Percentiles rank a stretch among this genome's conserved stretches.
phyloP scores from a whole-genome alignment of 1,140 invertebrate genomes.

The Halesus radiatus region DNA sequence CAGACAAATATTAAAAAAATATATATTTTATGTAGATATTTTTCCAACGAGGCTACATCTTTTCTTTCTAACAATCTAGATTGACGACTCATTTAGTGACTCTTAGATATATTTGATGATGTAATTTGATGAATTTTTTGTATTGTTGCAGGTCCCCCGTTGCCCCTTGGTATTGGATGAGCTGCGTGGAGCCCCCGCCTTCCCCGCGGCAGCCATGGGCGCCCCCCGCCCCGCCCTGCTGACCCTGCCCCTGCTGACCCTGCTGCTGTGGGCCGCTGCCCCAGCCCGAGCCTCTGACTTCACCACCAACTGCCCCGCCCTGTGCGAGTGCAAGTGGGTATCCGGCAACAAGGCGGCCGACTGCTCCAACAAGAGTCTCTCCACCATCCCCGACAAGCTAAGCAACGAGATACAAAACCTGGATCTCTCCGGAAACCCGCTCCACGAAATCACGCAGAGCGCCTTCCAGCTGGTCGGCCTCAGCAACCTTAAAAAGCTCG shows the following conservation, averaged over 20 bases:
- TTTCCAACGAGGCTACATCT: no score
- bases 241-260: conserved; percentile 10
- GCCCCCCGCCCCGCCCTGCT: conserved; percentile 14
- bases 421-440: conserved; percentile 80
- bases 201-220: conserved; percentile 19
- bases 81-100: not conserved
- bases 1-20: not conserved
- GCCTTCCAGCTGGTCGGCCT: conserved; percentile 80
- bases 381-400: conserved; percentile 78
- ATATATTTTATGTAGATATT: not conserved
- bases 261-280: not conserved
- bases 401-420: conserved; percentile 83
- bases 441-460: conserved; percentile 75
- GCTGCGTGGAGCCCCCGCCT: not conserved
- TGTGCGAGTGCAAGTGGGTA: conserved; percentile 84
- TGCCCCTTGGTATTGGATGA: conserved; percentile 30
- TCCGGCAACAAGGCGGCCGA: conserved; percentile 84
- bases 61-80: no score
- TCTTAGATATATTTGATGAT: not conserved
- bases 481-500: conserved; percentile 85
- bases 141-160: conserved; percentile 29
- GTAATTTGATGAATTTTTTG: not conserved
- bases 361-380: conserved; percentile 76
- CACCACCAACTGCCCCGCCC: conserved; percentile 65
- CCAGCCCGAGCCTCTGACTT: conserved; percentile 58